phyloP scores from a whole-genome alignment of 2,888 invertebrate genomes.

The Phalera bucephala region DNA sequence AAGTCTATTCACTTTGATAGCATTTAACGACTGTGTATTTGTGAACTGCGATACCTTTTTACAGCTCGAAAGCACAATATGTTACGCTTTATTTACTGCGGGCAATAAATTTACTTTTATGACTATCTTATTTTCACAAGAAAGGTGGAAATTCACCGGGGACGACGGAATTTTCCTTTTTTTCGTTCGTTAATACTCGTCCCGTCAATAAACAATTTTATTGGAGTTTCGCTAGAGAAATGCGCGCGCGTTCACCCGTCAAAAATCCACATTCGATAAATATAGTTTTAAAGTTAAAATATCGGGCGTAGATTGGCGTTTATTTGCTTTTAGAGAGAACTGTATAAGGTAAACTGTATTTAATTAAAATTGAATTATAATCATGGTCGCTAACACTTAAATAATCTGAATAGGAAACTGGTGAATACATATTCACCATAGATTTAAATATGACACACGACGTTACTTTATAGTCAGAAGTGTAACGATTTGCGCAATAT shows the following conservation, averaged over 20 bases:
- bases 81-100: constrained; percentile 73
- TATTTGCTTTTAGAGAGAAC: no score
- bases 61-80: constrained; percentile 62
- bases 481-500: no score
- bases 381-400: no score
- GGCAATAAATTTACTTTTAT: constrained; percentile 75
- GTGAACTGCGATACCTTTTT: constrained; percentile 55
- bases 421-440: no score
- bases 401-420: no score
- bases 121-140: constrained; percentile 71
- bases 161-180: constrained; percentile 51
- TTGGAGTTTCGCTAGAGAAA: constrained; percentile 46
- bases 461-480: no score
- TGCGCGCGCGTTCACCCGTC: constrained; percentile 21
- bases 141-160: constrained; percentile 42
- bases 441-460: no score
- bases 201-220: constrained; percentile 68
- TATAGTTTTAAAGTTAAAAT: constrained; percentile 17
- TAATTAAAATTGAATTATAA: no score
- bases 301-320: background rate
- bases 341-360: no score
- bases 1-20: constrained; percentile 38
- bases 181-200: constrained; percentile 47
- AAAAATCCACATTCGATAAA: constrained; percentile 15
- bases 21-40: constrained; percentile 47